Evolutionary conservation across 2,113 vertebrate species (phyloP), one percentile per base, ranked within the genome.

Genomic region (Paratilapia polleni): DNA sequence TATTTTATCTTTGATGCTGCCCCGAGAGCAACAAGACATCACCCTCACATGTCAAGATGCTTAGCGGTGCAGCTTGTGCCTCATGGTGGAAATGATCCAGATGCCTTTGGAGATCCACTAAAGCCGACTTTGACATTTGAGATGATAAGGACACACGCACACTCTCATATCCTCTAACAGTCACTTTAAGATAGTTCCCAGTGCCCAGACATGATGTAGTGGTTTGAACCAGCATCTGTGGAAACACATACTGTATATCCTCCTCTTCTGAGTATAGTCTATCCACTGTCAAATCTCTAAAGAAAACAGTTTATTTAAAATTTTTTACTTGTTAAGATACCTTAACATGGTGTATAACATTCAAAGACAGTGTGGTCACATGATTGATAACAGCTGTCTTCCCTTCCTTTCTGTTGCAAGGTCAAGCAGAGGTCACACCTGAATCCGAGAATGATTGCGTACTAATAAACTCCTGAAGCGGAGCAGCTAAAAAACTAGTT

Each of bases 101-200:
- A 91, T 93, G 90, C 88, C 89, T 91, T 26, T 34, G 15, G 61
- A 82, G 89, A 83, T 84, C 84, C 88, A 73, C 82, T 88, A 91
- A 94, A 93, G 87, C 90, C 43, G 2, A 57, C 83, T 89, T 83
- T 93, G 90, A 94, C 89, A 92, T 92, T 92, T 88, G 83, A 90
- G 80, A 88, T 85, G 80, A 92, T 93, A 90, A 91, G 88, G 75
- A 79, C 82, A 77, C 75, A 52, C 83, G 26, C 80, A 57, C 85
- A 58, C 70, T 28, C 73, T 90, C 84, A 66, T 63, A 87, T 82
- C 84, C 82, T 62, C 76, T 20, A 66, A 74, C 80, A 89, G 86
- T 88, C 90, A 88, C 89, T 88, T 89, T 58, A 66, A 90, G 87
- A 93, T 82, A 91, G 85, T 63, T 54, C 19, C 41, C 64, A 22